Conservation (phyloP, 1,140 invertebrate genomes). For the Eupristina koningsbergeri region DNA sequence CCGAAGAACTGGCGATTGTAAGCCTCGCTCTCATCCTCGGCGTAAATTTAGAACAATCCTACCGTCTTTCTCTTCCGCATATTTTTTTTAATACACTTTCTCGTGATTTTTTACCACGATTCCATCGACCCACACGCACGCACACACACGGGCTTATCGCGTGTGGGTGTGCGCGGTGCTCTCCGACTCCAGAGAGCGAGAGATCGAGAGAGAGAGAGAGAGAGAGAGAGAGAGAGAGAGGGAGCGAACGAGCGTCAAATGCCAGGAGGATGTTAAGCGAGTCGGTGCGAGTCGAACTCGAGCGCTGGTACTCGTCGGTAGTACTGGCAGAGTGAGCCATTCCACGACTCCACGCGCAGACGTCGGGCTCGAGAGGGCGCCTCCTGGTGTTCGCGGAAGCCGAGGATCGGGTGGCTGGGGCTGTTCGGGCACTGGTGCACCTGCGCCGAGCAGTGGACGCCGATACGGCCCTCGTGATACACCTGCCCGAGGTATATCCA, state of each 20-base stretch:
- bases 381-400: constrained; percentile 55
- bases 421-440: not conserved
- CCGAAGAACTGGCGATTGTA: not conserved
- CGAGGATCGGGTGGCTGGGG: not conserved
- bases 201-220: not conserved
- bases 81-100: not conserved
- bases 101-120: not conserved
- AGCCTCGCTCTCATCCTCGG: not conserved
- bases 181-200: not conserved
- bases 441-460: not conserved
- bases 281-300: not conserved
- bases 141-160: not conserved
- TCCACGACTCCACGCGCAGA: not conserved
- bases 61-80: not conserved
- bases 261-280: not conserved
- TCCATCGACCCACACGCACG: not conserved
- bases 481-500: not conserved
- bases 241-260: not conserved
- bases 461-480: not conserved
- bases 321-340: not conserved
- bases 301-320: not conserved
- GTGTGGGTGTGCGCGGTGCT: no score
- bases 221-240: not conserved
- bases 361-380: constrained; percentile 50
- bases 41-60: not conserved